phyloP scores from a whole-genome alignment of 2,888 invertebrate genomes.

The Pediacus dermestoides region DNA sequence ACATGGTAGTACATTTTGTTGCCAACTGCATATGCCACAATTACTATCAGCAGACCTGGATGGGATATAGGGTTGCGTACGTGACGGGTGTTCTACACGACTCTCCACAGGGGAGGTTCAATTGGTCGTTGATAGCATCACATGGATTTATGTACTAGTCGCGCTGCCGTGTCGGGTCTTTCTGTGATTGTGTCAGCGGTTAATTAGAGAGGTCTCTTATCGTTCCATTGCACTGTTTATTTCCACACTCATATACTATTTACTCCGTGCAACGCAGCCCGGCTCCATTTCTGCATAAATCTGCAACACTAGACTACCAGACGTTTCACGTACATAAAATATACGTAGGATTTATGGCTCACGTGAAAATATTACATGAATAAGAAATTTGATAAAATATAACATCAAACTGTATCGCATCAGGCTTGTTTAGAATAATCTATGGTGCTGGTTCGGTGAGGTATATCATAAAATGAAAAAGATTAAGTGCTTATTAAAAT shows the following conservation, averaged over 20 bases:
- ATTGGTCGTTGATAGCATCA: slow-evolving; percentile 37
- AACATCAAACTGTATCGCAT: no score
- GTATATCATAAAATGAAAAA: no score
- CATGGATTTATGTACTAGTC: slow-evolving; percentile 37
- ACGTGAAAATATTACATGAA: slow-evolving; percentile 29
- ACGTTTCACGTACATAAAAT: slow-evolving; percentile 14
- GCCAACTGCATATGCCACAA: slow-evolving; percentile 14
- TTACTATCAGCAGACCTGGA: slow-evolving; percentile 11
- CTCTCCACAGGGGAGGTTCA: slow-evolving; percentile 32
- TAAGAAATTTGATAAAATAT: no score
- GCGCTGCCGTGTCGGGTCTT: slow-evolving; percentile 39
- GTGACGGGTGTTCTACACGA: slow-evolving; percentile 26
- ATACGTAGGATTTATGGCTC: slow-evolving; percentile 20
- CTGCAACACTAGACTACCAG: no score
- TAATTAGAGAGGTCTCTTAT: slow-evolving; percentile 43
- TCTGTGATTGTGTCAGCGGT: slow-evolving; percentile 44
- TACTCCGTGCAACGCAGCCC: slow-evolving; percentile 20
- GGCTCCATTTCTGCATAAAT: slow-evolving; percentile 18
- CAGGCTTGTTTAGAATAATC: no score
- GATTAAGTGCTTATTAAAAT: no score
- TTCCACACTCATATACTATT: slow-evolving; percentile 31
- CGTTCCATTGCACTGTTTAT: slow-evolving; percentile 33
- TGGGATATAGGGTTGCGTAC: slow-evolving; percentile 22
- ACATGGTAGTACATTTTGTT: no score
- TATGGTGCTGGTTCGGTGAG: no score